Evolutionary conservation across 2,888 invertebrate genomes (phyloP).

Genomic region (Cryptosula pallasiana): DNA sequence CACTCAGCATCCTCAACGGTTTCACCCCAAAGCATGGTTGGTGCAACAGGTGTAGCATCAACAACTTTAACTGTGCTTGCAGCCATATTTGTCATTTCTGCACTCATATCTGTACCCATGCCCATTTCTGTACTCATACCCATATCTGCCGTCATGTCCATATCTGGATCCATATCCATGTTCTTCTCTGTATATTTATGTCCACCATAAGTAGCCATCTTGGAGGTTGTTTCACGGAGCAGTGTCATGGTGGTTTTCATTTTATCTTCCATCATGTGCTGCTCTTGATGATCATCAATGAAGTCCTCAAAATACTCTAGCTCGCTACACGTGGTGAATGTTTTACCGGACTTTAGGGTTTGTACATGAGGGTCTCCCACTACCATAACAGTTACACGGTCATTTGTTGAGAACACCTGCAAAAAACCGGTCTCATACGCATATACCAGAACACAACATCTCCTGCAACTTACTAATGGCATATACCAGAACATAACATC

Average conservation of each 20-base stretch:
- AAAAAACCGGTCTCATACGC: too few relatives aligned
- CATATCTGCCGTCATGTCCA: neutral
- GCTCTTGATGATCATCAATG: neutral
- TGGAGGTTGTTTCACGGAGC: neutral
- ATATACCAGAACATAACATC: too few relatives aligned
- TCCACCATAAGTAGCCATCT: neutral
- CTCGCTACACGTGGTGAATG: neutral
- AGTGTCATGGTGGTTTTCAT: neutral
- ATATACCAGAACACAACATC: too few relatives aligned
- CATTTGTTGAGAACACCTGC: neutral
- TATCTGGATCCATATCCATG: neutral
- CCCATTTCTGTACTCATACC: neutral
- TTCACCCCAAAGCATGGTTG: neutral
- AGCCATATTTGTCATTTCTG: neutral
- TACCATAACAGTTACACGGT: slow-evolving; percentile 3
- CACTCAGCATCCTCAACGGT: neutral
- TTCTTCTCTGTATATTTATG: neutral
- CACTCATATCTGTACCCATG: neutral
- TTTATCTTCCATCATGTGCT: neutral
- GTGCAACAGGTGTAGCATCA: neutral
- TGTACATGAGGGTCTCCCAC: slow-evolving; percentile 13
- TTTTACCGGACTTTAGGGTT: neutral
- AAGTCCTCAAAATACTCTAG: neutral
- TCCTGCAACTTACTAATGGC: too few relatives aligned
- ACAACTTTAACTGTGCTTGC: neutral